Percentiles rank a stretch among this genome's conserved stretches.
phyloP scores from a whole-genome alignment of 2,113 vertebrate species.

The Thermophis baileyi region DNA sequence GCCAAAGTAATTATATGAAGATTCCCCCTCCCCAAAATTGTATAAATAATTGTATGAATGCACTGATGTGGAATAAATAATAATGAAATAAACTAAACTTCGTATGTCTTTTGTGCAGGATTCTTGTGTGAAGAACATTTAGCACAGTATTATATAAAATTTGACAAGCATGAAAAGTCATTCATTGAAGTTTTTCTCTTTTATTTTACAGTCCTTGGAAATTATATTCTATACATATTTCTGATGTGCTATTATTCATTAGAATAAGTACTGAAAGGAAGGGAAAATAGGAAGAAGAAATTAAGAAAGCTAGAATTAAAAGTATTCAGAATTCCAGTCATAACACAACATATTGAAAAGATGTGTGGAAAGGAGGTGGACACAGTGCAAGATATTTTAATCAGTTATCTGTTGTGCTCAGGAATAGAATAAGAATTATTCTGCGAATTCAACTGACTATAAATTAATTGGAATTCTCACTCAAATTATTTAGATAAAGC shows the following conservation, averaged over 20 bases:
- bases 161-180: constrained; percentile 5
- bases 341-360: background rate
- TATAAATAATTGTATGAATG: constrained; percentile 29
- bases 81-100: constrained; percentile 1
- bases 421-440: background rate
- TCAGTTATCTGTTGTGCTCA: background rate
- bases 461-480: background rate
- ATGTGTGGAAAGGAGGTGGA: background rate
- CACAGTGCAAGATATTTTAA: background rate
- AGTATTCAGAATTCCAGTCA: background rate
- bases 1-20: constrained; percentile 16
- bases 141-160: rapidly evolving
- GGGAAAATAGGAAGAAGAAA: background rate
- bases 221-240: background rate
- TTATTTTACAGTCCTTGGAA: background rate
- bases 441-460: background rate
- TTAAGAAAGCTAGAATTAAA: background rate
- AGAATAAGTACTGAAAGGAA: background rate
- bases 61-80: constrained; percentile 16
- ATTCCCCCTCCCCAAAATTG: constrained; percentile 14
- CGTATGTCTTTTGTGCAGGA: constrained; percentile 26
- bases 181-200: background rate
- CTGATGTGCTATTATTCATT: background rate
- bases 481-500: background rate
- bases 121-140: background rate